Evolutionary conservation across 2,888 invertebrate genomes (phyloP).

Genomic region (Acanthopleura granulata): DNA sequence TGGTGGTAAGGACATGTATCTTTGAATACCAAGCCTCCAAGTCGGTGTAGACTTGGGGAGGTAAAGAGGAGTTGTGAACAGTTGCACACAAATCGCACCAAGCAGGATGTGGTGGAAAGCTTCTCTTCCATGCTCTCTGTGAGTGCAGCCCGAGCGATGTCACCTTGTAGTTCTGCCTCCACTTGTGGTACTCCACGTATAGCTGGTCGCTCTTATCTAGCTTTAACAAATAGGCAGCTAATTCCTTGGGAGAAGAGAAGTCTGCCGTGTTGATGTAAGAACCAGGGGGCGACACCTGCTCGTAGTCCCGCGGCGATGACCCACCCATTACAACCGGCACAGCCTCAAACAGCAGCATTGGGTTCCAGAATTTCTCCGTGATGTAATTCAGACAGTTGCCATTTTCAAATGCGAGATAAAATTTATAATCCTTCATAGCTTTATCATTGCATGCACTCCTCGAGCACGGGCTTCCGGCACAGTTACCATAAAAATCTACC

Average conservation of each 20-base stretch:
- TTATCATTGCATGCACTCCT: background rate
- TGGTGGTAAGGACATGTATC: too few relatives aligned
- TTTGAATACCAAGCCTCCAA: too few relatives aligned
- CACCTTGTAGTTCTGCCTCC: background rate
- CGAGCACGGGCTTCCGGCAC: background rate
- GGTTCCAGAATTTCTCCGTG: conserved; percentile 5
- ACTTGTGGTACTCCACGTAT: background rate
- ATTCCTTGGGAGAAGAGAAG: background rate
- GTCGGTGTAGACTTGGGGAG: too few relatives aligned
- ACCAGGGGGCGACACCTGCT: background rate
- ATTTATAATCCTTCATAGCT: background rate
- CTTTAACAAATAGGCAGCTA: background rate
- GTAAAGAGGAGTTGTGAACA: too few relatives aligned
- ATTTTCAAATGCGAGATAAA: conserved; percentile 6
- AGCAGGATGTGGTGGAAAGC: too few relatives aligned
- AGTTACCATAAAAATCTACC: background rate
- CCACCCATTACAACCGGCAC: background rate
- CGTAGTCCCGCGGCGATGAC: background rate
- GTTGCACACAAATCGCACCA: too few relatives aligned
- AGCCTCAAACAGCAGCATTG: background rate
- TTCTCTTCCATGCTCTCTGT: too few relatives aligned
- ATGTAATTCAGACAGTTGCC: background rate
- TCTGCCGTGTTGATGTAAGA: background rate
- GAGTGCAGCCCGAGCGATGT: too few relatives aligned
- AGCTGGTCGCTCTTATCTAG: background rate